Base-by-base conservation (phyloP, 2,888 invertebrate species). In the Amphiduros pacificus region DNA sequence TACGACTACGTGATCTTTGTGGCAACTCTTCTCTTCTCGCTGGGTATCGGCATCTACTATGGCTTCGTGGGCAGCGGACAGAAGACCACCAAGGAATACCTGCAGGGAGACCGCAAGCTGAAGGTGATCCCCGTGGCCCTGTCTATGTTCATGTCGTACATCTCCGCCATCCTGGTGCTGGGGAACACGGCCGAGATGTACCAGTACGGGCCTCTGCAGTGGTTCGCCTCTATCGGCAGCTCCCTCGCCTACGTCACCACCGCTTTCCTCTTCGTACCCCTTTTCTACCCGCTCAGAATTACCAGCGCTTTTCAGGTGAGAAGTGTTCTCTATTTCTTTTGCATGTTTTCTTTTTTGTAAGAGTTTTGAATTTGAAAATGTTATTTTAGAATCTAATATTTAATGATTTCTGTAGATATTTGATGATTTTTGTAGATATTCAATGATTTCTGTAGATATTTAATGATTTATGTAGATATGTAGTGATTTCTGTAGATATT, bases 111-210 rank as follows among this genome's bases (percentile, higher is more conserved):
- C 54, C 17, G 64, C 2, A 52, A 32, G 14, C 29, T 64, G 55
- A 49, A 49, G 9, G 49, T 54, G 17, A 44, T 64, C 4, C 64
- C 64, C 20, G 64, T 64, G 2, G 57, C 64, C 11, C 29, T 62
- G 40, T 64, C 64, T 6, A 62, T 64, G 61, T 57, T 64, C 31
- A 64, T 64, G 64, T 58, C 58, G 4, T 64, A 64, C 28, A 64
- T 64, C 14, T 64, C 64, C 3, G 64, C 64, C 31, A 64, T 64
- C 36, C n/a, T 64, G 50, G 55, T 64, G 1, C 49, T 64, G 40
- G 64, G 64, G 20, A 64, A 64, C 27, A 58, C 64, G 6, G 64
- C 64, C 3, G 64, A 64, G 58, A 62, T 53, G 52, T 64, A 64
- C 55, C 36, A 29, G 22, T 29, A 44, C n/a, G 64, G 64, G 1